A percentile compares a stretch with the other conserved stretches of the same genome.
Evolutionary conservation across 2,797 vertebrate species (phyloP).

Genomic region (Eulemur albifrons): DNA sequence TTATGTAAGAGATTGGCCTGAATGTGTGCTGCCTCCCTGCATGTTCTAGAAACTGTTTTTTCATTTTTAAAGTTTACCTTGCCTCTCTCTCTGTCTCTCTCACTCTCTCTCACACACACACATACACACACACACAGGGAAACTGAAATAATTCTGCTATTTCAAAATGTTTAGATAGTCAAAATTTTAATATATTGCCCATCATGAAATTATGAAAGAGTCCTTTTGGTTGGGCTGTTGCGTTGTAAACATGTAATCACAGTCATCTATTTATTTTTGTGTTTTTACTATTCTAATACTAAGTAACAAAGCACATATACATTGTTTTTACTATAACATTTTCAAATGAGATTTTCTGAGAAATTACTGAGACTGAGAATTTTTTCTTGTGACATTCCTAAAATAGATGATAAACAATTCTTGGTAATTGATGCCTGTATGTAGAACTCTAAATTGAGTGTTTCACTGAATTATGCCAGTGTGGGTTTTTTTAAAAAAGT

Average conservation of each 20-base stretch:
- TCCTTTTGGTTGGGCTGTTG: background rate
- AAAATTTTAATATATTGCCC: background rate
- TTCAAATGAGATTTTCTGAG: conserved; percentile 58
- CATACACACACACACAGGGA: background rate
- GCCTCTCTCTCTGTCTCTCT: background rate
- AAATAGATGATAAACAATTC: conserved; percentile 67
- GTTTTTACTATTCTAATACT: background rate
- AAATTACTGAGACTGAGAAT: conserved; percentile 13
- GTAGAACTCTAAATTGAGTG: conserved; percentile 62
- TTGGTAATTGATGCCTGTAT: conserved; percentile 54
- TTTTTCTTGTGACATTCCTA: conserved; percentile 55
- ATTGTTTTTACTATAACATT: background rate
- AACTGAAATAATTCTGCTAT: background rate
- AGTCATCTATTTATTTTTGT: background rate
- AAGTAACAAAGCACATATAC: background rate
- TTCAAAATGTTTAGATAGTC: conserved; percentile 1
- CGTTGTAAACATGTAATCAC: background rate
- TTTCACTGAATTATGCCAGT: conserved; percentile 48
- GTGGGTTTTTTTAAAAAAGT: conserved; percentile 41
- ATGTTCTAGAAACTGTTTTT: background rate
- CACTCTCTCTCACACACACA: background rate
- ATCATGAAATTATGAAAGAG: conserved; percentile 23
- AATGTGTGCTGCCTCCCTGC: background rate
- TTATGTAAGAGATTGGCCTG: background rate
- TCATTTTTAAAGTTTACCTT: background rate